phyloP scores from a whole-genome alignment of 2,888 invertebrate species.

The Capitulum mitella region DNA sequence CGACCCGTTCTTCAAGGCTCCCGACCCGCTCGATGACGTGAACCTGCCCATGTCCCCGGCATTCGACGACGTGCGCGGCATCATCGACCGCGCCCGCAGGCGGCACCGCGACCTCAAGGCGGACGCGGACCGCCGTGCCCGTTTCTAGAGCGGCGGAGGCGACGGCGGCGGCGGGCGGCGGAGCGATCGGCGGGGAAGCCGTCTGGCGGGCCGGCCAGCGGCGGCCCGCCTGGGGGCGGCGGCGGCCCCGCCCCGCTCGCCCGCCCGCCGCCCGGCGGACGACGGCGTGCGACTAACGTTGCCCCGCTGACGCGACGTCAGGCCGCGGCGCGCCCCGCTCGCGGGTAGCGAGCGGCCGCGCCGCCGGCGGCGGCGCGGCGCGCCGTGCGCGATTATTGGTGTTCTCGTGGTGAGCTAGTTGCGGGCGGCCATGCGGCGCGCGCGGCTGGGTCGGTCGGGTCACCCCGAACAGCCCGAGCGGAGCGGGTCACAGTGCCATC shows the following conservation, averaged over 20 bases:
- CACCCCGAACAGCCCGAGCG: no score
- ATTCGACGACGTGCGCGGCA: constrained; percentile 6
- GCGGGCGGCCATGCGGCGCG: no score
- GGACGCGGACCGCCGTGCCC: background rate
- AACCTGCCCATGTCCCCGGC: background rate
- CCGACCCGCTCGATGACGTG: background rate
- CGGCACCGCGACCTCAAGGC: constrained; percentile 9
- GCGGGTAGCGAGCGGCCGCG: no score
- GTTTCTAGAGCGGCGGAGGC: background rate
- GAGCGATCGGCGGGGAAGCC: background rate
- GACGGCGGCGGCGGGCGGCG: background rate
- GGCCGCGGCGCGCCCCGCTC: background rate
- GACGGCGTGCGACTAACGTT: no score
- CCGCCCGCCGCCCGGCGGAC: background rate
- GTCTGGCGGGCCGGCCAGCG: background rate
- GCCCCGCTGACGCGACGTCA: background rate
- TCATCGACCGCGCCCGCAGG: constrained; percentile 1
- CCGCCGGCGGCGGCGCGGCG: no score
- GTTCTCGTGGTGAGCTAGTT: no score
- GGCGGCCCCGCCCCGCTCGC: background rate
- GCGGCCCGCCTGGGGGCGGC: constrained; percentile 7
- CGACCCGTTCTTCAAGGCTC: constrained; percentile 15
- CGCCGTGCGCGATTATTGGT: no score
- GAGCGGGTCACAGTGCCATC: no score
- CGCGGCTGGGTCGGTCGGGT: no score